Evolutionary conservation across 2,113 vertebrate species (phyloP).

Genomic region (Xenus cinereus): DNA sequence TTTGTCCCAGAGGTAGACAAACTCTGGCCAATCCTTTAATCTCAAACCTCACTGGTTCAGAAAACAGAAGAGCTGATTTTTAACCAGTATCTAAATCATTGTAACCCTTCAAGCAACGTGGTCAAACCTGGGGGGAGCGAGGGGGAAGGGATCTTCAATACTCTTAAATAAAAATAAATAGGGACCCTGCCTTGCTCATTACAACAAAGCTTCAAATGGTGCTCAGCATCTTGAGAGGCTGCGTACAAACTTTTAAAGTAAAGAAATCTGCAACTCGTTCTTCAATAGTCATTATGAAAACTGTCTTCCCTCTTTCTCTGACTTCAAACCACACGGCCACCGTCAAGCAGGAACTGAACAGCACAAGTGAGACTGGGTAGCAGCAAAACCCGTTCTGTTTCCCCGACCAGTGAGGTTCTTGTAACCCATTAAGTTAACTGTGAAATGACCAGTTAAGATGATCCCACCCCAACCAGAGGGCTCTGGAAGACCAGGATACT

Average conservation of each 20-base stretch:
- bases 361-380: not conserved
- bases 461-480: slow-evolving; percentile 73
- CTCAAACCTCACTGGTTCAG: slow-evolving; percentile 77
- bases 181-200: slow-evolving; percentile 29
- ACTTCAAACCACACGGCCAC: not conserved
- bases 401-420: slow-evolving; percentile 70
- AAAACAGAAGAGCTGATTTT: slow-evolving; percentile 70
- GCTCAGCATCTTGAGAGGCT: not conserved
- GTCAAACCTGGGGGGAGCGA: not conserved
- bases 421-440: slow-evolving; percentile 33
- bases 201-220: slow-evolving; percentile 21
- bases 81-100: not conserved
- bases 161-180: slow-evolving; percentile 71
- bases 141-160: not conserved
- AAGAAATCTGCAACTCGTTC: not conserved
- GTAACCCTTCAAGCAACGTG: not conserved
- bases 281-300: not conserved
- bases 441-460: slow-evolving; percentile 66
- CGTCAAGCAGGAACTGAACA: not conserved
- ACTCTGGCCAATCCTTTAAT: slow-evolving; percentile 77
- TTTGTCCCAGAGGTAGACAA: slow-evolving; percentile 79
- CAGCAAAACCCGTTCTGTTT: slow-evolving; percentile 46
- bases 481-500: slow-evolving; percentile 82
- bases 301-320: not conserved
- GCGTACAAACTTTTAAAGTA: not conserved